Evolutionary conservation across 2,113 vertebrate species (phyloP).

Genomic region (Myanophis thanlyinensis): DNA sequence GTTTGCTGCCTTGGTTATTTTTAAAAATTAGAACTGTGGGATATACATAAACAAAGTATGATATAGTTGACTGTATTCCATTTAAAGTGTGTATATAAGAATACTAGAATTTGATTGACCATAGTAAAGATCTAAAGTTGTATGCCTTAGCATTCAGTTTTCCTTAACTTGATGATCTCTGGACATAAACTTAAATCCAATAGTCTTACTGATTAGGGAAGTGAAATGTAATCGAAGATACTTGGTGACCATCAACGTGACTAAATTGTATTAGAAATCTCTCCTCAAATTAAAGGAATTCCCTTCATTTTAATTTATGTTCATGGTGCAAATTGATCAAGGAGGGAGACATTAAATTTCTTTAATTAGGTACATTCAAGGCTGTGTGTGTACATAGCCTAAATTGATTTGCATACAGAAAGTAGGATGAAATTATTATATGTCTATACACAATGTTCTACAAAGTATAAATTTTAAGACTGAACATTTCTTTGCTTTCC

Average conservation of each 20-base stretch:
- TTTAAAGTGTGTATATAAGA: background rate
- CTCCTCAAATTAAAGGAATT: background rate
- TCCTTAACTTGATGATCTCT: background rate
- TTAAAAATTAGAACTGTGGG: no score
- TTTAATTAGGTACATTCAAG: background rate
- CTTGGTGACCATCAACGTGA: background rate
- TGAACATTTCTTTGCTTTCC: background rate
- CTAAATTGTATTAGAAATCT: no score
- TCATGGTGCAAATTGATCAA: background rate
- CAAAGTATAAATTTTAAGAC: background rate
- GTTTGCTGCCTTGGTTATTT: no score
- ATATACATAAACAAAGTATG: background rate
- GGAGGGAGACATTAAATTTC: background rate
- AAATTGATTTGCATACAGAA: background rate
- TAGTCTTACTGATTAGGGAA: no score
- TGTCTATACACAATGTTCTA: no score
- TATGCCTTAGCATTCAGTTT: background rate
- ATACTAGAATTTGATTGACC: background rate
- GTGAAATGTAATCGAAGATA: background rate
- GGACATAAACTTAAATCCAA: no score
- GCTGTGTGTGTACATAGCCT: background rate
- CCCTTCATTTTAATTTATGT: background rate
- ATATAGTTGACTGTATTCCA: background rate
- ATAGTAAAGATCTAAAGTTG: background rate
- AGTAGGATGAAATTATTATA: background rate